Evolutionary conservation across 2,797 vertebrate species (phyloP).

Genomic region (Xenentodon cancila): DNA sequence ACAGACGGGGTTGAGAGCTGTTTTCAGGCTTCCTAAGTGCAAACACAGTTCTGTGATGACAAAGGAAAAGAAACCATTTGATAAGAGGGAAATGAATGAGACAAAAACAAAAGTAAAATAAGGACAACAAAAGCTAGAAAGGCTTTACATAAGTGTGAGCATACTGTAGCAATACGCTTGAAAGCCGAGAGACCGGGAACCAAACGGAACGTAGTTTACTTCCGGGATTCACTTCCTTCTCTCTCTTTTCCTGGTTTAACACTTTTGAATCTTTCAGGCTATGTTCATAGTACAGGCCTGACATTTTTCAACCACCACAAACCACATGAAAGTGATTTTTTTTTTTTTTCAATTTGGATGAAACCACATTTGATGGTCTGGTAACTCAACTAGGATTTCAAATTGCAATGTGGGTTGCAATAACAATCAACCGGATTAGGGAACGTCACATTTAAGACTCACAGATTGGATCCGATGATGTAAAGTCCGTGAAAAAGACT

Average conservation of each 20-base stretch:
- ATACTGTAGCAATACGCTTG: conserved; percentile 7
- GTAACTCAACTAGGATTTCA: no score
- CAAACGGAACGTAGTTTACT: conserved; percentile 11
- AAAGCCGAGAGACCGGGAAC: conserved; percentile 10
- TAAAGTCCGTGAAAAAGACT: no score
- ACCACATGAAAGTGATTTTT: no score
- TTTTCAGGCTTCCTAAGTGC: neutral
- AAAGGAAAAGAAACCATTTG: conserved; percentile 24
- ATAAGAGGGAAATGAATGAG: conserved; percentile 16
- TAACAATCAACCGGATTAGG: no score
- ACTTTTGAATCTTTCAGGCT: conserved; percentile 28
- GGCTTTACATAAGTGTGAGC: conserved; percentile 5
- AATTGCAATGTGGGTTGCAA: no score
- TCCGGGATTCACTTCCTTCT: conserved; percentile 20
- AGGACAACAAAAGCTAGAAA: conserved; percentile 9
- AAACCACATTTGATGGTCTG: no score
- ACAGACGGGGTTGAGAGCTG: neutral
- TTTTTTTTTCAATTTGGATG: no score
- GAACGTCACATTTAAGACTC: no score
- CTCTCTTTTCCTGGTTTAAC: conserved; percentile 35
- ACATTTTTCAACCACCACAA: no score
- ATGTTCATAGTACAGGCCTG: no score
- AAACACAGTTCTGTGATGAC: neutral
- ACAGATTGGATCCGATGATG: no score
- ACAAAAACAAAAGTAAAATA: neutral